phyloP scores from a whole-genome alignment of 2,113 vertebrate species.

The Dasyprocta punctata region DNA sequence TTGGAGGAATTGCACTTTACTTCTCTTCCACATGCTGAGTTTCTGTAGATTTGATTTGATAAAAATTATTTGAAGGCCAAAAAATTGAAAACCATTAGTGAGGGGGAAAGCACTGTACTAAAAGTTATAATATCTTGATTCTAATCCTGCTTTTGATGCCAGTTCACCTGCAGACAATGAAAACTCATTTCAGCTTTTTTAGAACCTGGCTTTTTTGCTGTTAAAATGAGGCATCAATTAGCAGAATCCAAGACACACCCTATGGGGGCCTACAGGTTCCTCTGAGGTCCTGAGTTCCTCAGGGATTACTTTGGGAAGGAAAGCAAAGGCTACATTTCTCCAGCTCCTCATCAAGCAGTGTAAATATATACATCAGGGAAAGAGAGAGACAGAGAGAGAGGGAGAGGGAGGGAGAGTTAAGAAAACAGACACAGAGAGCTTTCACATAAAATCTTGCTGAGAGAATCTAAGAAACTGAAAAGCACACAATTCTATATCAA shows the following conservation, averaged over 20 bases:
- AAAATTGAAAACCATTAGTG: neutral
- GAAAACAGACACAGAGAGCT: neutral
- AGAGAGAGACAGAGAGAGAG: neutral
- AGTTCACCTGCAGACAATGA: neutral
- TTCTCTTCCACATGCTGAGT: neutral
- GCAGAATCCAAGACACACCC: neutral
- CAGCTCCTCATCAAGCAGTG: neutral
- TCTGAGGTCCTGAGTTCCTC: neutral
- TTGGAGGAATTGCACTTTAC: neutral
- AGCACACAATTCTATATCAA: neutral
- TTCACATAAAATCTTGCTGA: neutral
- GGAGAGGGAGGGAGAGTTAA: neutral
- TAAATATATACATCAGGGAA: neutral
- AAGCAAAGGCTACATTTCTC: neutral
- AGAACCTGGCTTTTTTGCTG: neutral
- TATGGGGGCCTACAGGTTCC: neutral
- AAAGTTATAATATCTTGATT: neutral
- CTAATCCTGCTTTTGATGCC: neutral
- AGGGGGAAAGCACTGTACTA: neutral
- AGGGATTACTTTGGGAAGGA: neutral
- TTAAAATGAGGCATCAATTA: neutral
- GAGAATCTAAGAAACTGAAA: neutral
- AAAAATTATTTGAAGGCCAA: neutral
- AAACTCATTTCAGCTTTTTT: neutral
- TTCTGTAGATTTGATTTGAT: neutral